A percentile compares a stretch with the other conserved stretches of the same genome.
These are phyloP conservation scores for Chinchilla lanigera DNA, from an alignment of 2,113 vertebrate genomes.

Conservation along the genomic window DNA sequence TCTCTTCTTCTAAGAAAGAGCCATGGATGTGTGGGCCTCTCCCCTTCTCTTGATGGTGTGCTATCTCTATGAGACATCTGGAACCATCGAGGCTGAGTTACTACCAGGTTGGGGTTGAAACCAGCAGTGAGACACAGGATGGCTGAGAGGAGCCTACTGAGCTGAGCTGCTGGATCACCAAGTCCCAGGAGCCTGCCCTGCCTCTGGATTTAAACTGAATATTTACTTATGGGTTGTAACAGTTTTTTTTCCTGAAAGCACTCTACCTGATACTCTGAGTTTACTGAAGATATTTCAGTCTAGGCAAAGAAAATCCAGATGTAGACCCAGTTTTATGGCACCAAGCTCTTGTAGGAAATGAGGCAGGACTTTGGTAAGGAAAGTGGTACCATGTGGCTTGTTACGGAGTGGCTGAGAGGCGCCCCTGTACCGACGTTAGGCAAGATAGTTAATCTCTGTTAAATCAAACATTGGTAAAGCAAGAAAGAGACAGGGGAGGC, in stretches of 20 bases:
- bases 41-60: neutral
- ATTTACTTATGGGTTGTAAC: constrained; percentile 49
- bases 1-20: neutral
- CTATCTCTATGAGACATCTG: neutral
- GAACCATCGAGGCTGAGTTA: neutral
- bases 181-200: neutral
- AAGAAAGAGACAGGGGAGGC: neutral
- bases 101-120: neutral
- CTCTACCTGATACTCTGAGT: constrained; percentile 42
- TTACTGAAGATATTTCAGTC: constrained; percentile 60
- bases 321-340: neutral
- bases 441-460: neutral
- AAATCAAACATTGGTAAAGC: neutral
- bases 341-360: neutral
- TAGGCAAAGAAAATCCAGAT: constrained; percentile 55
- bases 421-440: neutral
- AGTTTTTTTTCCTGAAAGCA: constrained; percentile 56
- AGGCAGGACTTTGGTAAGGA: neutral
- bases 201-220: constrained; percentile 31
- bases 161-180: neutral
- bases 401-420: neutral
- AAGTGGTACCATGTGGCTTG: neutral
- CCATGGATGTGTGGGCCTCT: neutral
- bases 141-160: neutral
- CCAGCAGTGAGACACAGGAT: neutral